These are phyloP conservation scores for Tromatobia lineatoria DNA, from an alignment of 2,888 invertebrate species.

Conservation along the genomic window DNA sequence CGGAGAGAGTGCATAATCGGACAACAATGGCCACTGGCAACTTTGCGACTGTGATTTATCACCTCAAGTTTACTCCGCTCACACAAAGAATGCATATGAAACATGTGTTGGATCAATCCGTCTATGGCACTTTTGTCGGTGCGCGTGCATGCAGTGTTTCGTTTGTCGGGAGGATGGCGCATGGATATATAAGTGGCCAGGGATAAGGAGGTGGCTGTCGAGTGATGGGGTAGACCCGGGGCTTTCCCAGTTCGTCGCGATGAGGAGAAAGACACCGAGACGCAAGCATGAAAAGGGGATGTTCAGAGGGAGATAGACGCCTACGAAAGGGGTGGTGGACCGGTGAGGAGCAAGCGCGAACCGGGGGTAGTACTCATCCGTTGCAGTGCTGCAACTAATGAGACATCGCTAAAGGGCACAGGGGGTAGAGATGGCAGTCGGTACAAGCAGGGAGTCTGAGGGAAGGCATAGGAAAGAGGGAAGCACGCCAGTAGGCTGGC, in stretches of 20 bases:
- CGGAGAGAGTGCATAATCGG: too few species aligned
- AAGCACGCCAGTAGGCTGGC: conserved; percentile 71
- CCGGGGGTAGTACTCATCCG: conserved; percentile 82
- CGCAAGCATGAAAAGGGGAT: conserved; percentile 65
- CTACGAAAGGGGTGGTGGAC: conserved; percentile 63
- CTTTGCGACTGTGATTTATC: neutral
- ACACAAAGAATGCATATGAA: neutral
- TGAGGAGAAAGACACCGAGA: conserved; percentile 68
- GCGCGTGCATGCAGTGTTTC: conserved; percentile 37
- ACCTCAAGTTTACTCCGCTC: neutral
- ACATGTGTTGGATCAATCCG: conserved; percentile 45
- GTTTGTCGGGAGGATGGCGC: conserved; percentile 48
- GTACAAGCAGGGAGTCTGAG: conserved; percentile 45
- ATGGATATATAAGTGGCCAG: conserved; percentile 77
- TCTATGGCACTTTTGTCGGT: conserved; percentile 20
- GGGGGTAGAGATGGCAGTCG: conserved; percentile 68
- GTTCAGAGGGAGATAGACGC: conserved; percentile 59
- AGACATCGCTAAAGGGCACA: conserved; percentile 86
- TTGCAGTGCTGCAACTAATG: conserved; percentile 85
- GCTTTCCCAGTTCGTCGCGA: conserved; percentile 72
- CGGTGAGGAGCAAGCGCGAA: conserved; percentile 72
- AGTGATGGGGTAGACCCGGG: conserved; percentile 76
- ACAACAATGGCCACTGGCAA: neutral
- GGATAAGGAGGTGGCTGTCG: conserved; percentile 83
- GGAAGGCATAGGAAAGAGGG: conserved; percentile 59